These are phyloP conservation scores for Corythoichthys intestinalis DNA, from an alignment of 2,113 vertebrate genomes.

Conservation along the genomic window DNA sequence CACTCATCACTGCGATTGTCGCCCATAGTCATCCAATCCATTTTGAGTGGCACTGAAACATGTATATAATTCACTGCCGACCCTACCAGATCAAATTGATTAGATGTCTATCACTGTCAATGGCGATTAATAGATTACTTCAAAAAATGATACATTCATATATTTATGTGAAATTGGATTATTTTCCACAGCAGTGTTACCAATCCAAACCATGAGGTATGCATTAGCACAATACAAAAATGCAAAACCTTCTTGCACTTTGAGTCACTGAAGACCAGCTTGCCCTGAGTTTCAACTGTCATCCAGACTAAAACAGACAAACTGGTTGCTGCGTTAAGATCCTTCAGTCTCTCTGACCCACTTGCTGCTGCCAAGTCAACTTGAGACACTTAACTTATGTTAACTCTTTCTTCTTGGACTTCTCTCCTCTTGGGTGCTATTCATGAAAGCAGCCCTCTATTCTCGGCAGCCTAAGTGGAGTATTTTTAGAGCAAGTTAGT, in stretches of 20 bases:
- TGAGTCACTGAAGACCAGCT: not conserved
- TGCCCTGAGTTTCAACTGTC: slow-evolving; percentile 9
- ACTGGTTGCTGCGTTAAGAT: not conserved
- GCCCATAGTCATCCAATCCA: too few relatives aligned
- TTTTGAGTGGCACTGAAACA: too few relatives aligned
- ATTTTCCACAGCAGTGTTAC: not conserved
- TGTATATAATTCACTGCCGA: too few relatives aligned
- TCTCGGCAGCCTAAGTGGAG: slow-evolving; percentile 45
- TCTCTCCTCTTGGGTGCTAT: slow-evolving; percentile 26
- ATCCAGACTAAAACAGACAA: slow-evolving; percentile 1
- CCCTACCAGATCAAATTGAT: too few relatives aligned
- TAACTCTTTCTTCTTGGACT: slow-evolving; percentile 13
- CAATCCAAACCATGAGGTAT: not conserved
- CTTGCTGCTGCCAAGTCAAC: slow-evolving; percentile 10
- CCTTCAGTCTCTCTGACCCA: slow-evolving; percentile 9
- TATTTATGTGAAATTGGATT: too few relatives aligned
- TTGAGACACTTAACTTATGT: slow-evolving; percentile 9
- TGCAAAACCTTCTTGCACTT: not conserved
- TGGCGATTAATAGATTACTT: too few relatives aligned
- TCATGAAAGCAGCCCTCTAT: slow-evolving; percentile 46
- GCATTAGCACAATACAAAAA: not conserved
- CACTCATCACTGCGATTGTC: too few relatives aligned
- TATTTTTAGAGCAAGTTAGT: slow-evolving; percentile 42
- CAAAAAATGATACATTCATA: too few relatives aligned
- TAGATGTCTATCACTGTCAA: too few relatives aligned